phyloP scores from a whole-genome alignment of 2,888 invertebrate genomes.

The Syritta pipiens region DNA sequence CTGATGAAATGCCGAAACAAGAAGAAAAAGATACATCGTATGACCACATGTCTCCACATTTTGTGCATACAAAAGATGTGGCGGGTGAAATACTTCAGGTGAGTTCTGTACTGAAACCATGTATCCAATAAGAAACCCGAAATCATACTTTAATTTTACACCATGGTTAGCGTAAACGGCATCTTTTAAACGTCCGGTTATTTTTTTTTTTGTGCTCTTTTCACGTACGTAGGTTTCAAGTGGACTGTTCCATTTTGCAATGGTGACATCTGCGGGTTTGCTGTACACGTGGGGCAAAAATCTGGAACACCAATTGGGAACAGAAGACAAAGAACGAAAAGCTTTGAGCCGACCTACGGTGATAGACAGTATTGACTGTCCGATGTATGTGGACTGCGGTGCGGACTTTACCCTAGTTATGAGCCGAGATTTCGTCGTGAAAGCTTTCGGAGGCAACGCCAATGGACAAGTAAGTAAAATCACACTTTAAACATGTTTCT shows the following conservation, averaged over 20 bases:
- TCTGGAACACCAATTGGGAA: constrained; percentile 92
- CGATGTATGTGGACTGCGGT: constrained; percentile 79
- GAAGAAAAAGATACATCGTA: constrained; percentile 72
- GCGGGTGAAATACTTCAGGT: constrained; percentile 84
- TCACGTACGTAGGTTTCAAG: constrained; percentile 85
- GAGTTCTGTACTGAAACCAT: constrained; percentile 26
- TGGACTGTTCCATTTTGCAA: constrained; percentile 91
- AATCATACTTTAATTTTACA: too few relatives aligned
- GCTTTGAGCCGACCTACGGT: constrained; percentile 76
- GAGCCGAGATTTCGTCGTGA: constrained; percentile 77
- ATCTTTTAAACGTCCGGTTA: neutral
- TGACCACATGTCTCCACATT: constrained; percentile 82
- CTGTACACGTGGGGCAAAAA: constrained; percentile 93
- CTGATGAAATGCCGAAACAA: constrained; percentile 6
- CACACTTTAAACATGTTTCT: neutral
- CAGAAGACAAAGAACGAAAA: constrained; percentile 78
- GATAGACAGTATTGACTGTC: constrained; percentile 76
- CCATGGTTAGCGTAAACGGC: too few relatives aligned
- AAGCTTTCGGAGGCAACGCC: constrained; percentile 79
- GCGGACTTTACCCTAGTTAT: constrained; percentile 79
- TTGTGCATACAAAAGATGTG: constrained; percentile 83
- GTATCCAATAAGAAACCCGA: too few relatives aligned
- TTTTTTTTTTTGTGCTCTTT: neutral
- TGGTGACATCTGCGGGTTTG: constrained; percentile 85
- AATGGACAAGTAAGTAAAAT: constrained; percentile 75